Percentiles rank a stretch among this genome's conserved stretches.
These are phyloP conservation scores for Varanus komodoensis DNA, from an alignment of 2,113 vertebrate species.

Conservation along the genomic window DNA sequence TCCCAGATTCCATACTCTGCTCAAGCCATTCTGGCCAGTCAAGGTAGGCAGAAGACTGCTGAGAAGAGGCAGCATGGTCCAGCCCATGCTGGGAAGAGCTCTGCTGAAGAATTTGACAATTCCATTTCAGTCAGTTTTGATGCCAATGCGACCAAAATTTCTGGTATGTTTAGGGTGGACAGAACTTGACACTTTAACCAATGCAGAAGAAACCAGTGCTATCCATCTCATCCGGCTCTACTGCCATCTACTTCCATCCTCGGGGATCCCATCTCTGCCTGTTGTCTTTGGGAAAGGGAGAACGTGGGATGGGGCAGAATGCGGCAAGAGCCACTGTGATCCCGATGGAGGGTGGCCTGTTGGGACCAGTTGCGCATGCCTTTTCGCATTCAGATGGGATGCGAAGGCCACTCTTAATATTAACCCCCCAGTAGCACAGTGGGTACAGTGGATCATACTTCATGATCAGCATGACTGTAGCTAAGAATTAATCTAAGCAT, in stretches of 20 bases:
- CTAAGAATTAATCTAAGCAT: background rate
- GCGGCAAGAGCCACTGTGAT: background rate
- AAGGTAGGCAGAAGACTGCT: no score
- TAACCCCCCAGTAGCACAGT: background rate
- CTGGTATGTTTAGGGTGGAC: no score
- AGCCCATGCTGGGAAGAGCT: no score
- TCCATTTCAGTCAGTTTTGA: no score
- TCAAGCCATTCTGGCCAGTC: no score
- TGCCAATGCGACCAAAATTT: no score
- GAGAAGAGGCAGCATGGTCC: no score
- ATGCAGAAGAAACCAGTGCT: no score
- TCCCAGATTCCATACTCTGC: no score
- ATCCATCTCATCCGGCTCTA: no score
- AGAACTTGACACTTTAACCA: no score
- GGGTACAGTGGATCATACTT: background rate
- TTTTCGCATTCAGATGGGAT: background rate
- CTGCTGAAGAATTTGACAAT: no score
- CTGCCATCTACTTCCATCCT: background rate
- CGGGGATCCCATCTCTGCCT: background rate
- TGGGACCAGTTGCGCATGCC: background rate
- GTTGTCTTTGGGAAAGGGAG: background rate
- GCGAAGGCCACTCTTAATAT: background rate
- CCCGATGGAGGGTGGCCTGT: background rate
- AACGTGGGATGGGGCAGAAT: background rate
- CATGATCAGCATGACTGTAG: background rate